Base-by-base conservation (phyloP, 2,888 invertebrate species). In the Eubasilissa splendida region DNA sequence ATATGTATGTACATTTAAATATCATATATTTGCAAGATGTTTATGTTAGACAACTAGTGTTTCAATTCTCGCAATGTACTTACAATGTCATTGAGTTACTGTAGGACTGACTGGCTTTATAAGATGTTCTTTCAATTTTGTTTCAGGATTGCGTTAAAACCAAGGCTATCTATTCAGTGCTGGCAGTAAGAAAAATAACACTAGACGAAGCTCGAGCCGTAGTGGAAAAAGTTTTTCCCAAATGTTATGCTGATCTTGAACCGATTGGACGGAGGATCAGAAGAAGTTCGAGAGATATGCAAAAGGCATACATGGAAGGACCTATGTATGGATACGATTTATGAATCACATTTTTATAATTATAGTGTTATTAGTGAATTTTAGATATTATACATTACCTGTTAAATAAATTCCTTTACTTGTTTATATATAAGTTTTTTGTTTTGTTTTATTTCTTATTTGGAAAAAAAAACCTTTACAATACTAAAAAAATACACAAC, bases 191-290 rank as follows among this genome's bases (percentile, higher is more conserved):
- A 77, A 93, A 95, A 85, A 92, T 98, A 22, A 90, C 92, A 0
- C 89, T 91, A 81, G 90, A 91, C 73, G 94, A 96, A 86, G 98
- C 97, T 0, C 88, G 92, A 14, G 92, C 92, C 52, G 93, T 95
- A 0, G 95, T 99, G 42, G 95, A 98, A 84, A 92, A 94, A 86
- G 98, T 98, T 0, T 99, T 99, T 88, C 92, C 94, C 0, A 95
- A 94, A 87, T 99, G 99, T 87, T 98, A 98, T 86, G 92, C 93
- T 31, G 98, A 99, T 88, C 90, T 98, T 85, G 99, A 99, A 87
- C 99, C 99, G 0, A 92, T 98, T 73, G 98, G 98, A 0, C 90
- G 96, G 84, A 89, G 96, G 83, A 90, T 95, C 83, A 91, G 94
- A 84, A 90, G 95, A 80, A 95, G 95, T 86, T 96, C 96, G 0